Percentiles rank a stretch among this genome's conserved stretches.
phyloP scores from a whole-genome alignment of 2,113 vertebrate species.

The Perca schrenkii region DNA sequence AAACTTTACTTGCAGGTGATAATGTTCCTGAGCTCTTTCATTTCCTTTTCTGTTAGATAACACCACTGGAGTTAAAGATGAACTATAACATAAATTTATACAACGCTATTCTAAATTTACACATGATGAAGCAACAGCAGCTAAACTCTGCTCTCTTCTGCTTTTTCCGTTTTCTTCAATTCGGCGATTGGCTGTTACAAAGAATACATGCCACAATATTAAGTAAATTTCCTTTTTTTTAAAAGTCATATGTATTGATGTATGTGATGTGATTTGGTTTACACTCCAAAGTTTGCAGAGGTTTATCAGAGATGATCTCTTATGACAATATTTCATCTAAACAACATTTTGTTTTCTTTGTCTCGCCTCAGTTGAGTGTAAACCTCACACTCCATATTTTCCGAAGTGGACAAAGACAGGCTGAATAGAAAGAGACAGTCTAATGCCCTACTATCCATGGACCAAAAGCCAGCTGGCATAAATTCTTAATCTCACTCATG shows the following conservation, averaged over 20 bases:
- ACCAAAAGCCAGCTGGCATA: slow-evolving; percentile 75
- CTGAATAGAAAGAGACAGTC: slow-evolving; percentile 37
- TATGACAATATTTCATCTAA: slow-evolving; percentile 10
- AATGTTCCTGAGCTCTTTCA: not conserved
- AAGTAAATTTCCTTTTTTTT: too few species aligned
- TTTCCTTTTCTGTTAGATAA: not conserved
- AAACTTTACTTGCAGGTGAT: not conserved
- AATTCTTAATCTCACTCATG: slow-evolving; percentile 83
- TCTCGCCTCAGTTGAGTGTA: slow-evolving; percentile 41
- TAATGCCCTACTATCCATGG: slow-evolving; percentile 58
- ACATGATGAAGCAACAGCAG: not conserved
- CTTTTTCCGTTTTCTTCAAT: not conserved
- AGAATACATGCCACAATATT: not conserved
- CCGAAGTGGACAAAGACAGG: slow-evolving; percentile 44
- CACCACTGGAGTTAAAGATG: not conserved
- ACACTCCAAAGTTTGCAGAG: not conserved
- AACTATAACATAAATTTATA: not conserved
- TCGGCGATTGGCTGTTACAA: not conserved
- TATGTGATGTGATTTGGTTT: not conserved
- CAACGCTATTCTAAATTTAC: not conserved
- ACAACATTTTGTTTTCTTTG: slow-evolving; percentile 41
- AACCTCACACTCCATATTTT: slow-evolving; percentile 11
- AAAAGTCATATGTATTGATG: not conserved
- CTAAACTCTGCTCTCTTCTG: not conserved
- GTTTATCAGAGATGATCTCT: slow-evolving; percentile 18